Conservation (phyloP, 2,888 invertebrate genomes). For the Stenodera caucasica region DNA sequence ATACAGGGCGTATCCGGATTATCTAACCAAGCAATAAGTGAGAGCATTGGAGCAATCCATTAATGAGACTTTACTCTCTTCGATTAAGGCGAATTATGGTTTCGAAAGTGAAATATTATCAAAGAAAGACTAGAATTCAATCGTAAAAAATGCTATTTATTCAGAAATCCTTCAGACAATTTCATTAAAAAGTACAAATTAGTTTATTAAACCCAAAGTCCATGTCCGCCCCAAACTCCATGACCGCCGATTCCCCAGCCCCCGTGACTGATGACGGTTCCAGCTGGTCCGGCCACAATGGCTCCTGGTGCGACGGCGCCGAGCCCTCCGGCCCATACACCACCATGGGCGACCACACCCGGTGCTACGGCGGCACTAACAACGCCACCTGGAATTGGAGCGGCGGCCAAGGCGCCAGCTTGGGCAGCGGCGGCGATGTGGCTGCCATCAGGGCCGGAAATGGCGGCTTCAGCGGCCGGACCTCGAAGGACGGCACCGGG, state of each 20-base stretch:
- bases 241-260: constrained; percentile 16
- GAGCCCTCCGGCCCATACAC: constrained; percentile 12
- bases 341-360: constrained; percentile 37
- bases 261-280: constrained; percentile 28
- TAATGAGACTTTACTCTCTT: too few species aligned
- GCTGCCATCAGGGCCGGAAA: constrained; percentile 53
- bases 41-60: too few species aligned
- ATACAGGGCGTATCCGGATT: too few species aligned
- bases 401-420: constrained; percentile 51
- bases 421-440: constrained; percentile 55
- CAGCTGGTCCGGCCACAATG: constrained; percentile 34
- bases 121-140: background rate
- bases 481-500: constrained; percentile 46
- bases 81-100: too few species aligned
- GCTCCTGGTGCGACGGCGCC: constrained; percentile 38
- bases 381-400: constrained; percentile 49
- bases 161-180: background rate
- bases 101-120: too few species aligned
- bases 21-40: too few species aligned
- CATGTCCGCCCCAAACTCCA: constrained; percentile 12
- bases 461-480: constrained; percentile 42
- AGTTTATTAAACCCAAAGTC: too few species aligned
- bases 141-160: background rate
- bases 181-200: too few species aligned
- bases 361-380: constrained; percentile 46